Conservation (phyloP, 2,113 vertebrate genomes). For the Tupaia chinensis region DNA sequence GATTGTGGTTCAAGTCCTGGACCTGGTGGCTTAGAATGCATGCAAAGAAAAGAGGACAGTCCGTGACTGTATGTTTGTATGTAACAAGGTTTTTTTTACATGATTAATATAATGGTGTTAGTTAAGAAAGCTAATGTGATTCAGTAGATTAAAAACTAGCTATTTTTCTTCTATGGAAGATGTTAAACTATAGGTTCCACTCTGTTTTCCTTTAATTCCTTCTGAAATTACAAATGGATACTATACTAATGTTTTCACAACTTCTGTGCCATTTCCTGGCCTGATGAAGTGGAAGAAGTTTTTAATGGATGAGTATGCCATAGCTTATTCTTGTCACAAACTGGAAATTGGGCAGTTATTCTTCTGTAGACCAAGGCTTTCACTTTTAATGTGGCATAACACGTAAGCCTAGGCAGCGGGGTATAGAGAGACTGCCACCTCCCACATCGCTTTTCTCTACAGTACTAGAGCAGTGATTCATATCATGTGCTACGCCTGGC, state of each 20-base stretch:
- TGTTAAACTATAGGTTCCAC: constrained; percentile 19
- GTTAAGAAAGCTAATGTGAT: constrained; percentile 36
- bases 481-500: background rate
- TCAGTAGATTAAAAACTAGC: constrained; percentile 43
- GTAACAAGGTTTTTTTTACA: background rate
- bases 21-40: background rate
- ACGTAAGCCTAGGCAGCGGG: background rate
- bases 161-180: constrained; percentile 45
- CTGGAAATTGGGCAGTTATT: background rate
- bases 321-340: constrained; percentile 70
- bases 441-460: constrained; percentile 52
- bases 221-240: constrained; percentile 67
- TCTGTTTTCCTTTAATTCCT: constrained; percentile 63
- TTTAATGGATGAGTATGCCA: constrained; percentile 35
- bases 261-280: constrained; percentile 60
- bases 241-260: constrained; percentile 59
- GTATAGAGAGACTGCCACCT: background rate
- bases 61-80: background rate
- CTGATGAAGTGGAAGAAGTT: constrained; percentile 76
- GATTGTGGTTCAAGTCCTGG: too few species aligned
- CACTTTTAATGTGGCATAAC: constrained; percentile 51
- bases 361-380: constrained; percentile 50
- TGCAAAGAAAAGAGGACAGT: background rate
- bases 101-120: background rate
- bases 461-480: constrained; percentile 41